Evolutionary conservation across 1,140 invertebrate genomes (phyloP), one percentile per base, ranked within the genome.

Genomic region (Atopsyche davidsoni): DNA sequence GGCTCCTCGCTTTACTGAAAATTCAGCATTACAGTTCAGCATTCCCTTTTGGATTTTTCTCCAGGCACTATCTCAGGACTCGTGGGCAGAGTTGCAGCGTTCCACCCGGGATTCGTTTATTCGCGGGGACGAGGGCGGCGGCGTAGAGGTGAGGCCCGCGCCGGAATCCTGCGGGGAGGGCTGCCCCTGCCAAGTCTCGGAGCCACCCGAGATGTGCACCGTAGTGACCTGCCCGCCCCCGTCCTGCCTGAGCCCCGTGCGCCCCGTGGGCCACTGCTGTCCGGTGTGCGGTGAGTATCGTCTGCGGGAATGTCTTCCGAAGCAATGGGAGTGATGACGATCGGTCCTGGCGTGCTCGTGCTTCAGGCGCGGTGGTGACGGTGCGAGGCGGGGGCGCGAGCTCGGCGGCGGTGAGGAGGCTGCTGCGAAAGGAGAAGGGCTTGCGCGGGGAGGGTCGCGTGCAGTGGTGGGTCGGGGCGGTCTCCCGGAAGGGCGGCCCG

Each of bases 271-370:
- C 14, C 16, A 28, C 13, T 44, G 42, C 21, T 44, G 42, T 28
- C 7, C 14, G 9, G 21, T 44, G 2, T 44, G 42, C 16, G 42
- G 42, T 44, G 13, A 44, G 25, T n/a, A n/a, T n/a, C n/a, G n/a
- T 28, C 6, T 28, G 24, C 24, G n/a, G 24, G 14, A 39, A 16
- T 16, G 36, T 39, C 2, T 39, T 39, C 32, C 32, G 11, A 11
- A 3, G n/a, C 3, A n/a, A 34, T 4, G 32, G 32, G 16, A n/a
- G 16, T n/a, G n/a, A n/a, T n/a, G n/a, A n/a, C n/a, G n/a, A n/a
- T n/a, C n/a, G n/a, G n/a, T n/a, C n/a, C n/a, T n/a, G n/a, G n/a
- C n/a, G n/a, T n/a, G n/a, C n/a, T n/a, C n/a, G n/a, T n/a, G n/a
- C n/a, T n/a, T n/a, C n/a, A n/a, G n/a, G n/a, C n/a, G n/a, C n/a